Evolutionary conservation across 1,140 invertebrate genomes (phyloP).

Genomic region (Dendroctonus ponderosae): DNA sequence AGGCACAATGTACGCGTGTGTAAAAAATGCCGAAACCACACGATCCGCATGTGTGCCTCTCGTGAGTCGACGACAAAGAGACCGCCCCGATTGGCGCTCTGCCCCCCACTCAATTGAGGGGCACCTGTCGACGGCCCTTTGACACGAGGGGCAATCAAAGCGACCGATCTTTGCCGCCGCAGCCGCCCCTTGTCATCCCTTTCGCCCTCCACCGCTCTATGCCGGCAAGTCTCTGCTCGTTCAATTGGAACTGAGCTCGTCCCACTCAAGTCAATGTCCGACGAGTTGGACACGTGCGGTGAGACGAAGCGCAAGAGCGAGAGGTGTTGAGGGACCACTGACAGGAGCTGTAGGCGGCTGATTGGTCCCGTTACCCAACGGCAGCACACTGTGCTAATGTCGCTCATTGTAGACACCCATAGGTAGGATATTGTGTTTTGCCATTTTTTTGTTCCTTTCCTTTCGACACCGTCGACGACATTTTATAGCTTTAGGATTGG

Average conservation of each 20-base stretch:
- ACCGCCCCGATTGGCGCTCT: constrained; percentile 7
- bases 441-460: constrained; percentile 16
- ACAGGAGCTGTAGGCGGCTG: constrained; percentile 31
- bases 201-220: constrained; percentile 21
- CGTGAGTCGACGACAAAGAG: constrained; percentile 6
- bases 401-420: constrained; percentile 18
- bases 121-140: constrained; percentile 1
- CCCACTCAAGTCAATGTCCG: constrained; percentile 10
- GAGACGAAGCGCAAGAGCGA: constrained; percentile 14
- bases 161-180: constrained; percentile 25
- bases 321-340: constrained; percentile 31
- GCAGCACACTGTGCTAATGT: constrained; percentile 11
- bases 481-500: background rate
- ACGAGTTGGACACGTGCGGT: constrained; percentile 20
- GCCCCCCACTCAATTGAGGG: background rate
- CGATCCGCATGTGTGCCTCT: constrained; percentile 33
- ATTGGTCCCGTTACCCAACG: constrained; percentile 11
- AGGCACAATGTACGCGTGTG: constrained; percentile 33
- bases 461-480: background rate
- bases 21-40: constrained; percentile 25
- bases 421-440: constrained; percentile 36
- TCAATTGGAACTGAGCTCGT: background rate
- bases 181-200: constrained; percentile 15
- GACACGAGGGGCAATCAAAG: constrained; percentile 6
- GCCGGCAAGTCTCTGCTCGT: constrained; percentile 22